Percentiles rank a stretch among this genome's conserved stretches.
These are phyloP conservation scores for Danionella cerebrum DNA, from an alignment of 2,113 vertebrate genomes.

Conservation along the genomic window DNA sequence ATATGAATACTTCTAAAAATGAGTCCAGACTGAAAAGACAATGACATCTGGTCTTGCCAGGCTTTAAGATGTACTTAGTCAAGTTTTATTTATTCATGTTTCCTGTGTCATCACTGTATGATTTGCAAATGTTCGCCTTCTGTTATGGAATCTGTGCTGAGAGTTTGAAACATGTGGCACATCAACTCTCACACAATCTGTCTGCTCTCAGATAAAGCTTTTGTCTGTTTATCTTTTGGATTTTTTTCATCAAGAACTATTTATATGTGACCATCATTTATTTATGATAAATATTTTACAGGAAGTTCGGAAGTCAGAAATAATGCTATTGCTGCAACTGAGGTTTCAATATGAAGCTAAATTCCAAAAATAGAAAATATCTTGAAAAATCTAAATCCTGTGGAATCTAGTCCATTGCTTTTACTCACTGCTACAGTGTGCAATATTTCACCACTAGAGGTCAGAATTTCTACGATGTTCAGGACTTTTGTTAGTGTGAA, in stretches of 20 bases:
- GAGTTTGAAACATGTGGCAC: neutral
- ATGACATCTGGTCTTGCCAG: neutral
- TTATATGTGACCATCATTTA: constrained; percentile 19
- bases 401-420: no score
- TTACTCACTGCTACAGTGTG: no score
- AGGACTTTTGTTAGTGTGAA: no score
- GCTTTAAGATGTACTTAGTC: neutral
- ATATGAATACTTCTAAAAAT: no score
- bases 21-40: neutral
- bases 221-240: constrained; percentile 34
- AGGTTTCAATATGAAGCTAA: neutral
- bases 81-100: neutral
- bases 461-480: no score
- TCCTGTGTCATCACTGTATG: neutral
- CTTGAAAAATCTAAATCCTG: no score
- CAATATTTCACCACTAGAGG: no score
- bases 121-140: neutral
- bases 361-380: no score
- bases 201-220: constrained; percentile 24
- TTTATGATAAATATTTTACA: neutral
- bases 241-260: constrained; percentile 14
- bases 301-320: neutral
- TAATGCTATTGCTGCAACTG: neutral
- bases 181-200: constrained; percentile 3
- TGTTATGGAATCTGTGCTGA: neutral